Base-by-base conservation (phyloP, 30 jellyfish, hydroid and myxozoan species). In the Rhopilema esculentum region DNA sequence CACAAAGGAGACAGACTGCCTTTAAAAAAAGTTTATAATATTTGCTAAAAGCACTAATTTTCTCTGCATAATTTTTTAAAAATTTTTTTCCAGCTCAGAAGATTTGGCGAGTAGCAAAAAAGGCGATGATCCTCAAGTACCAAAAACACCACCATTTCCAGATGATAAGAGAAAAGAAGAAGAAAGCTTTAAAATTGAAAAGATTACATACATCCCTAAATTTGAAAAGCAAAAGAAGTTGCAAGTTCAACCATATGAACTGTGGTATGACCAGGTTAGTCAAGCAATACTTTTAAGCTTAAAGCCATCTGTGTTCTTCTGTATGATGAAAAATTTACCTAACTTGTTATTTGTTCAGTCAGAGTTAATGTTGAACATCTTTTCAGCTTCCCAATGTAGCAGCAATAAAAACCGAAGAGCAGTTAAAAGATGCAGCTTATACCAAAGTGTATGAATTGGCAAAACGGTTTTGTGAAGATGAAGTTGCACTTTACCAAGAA, bases 191-290 rank as follows among this genome's bases (percentile, higher is more conserved):
- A 51, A 27, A 50, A 27, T 0, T 0, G n/a, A n/a, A 21, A 33
- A 57, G 30, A 32, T 21, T 28, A 32, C 26, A n/a, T 72, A 40
- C 28, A 75, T 86, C 33, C 88, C 88, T 73, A 64, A 66, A 29
- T 86, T 86, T 73, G 72, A 63, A 24, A 48, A 74, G 49, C 50
- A 73, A 32, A 28, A 30, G 49, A 75, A 77, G 66, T 73, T 62
- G 50, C 1, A 79, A n/a, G 49, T 82, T 27, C 72, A 63, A 33
- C 67, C 57, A 27, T 69, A 82, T 33, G 74, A 65, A 20, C 79
- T 67, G 23, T 88, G 97, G 97, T 88, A 88, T 88, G 91, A 88
- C 70, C 97, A 70, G 91, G 97, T 88, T 67, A 49, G 32, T 27
- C 9, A 6, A 22, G 67, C 9, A 0, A 31, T 27, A 18, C 21